phyloP scores from a whole-genome alignment of 2,888 invertebrate species.

The Chloroclysta siterata region DNA sequence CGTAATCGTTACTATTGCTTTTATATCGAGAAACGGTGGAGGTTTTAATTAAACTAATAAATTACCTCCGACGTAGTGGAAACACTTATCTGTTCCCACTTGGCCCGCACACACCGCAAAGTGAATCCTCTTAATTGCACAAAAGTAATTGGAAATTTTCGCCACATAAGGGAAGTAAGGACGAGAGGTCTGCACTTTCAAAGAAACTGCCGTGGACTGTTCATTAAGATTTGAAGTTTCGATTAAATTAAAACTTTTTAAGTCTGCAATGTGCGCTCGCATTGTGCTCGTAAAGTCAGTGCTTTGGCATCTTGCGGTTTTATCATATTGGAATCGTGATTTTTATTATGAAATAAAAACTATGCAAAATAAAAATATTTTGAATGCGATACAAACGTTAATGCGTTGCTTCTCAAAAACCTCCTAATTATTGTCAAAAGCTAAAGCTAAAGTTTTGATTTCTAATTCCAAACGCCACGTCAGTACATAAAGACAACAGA shows the following conservation, averaged over 20 bases:
- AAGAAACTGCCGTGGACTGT: slow-evolving; percentile 54
- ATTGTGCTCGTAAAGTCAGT: slow-evolving; percentile 39
- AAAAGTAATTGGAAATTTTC: slow-evolving; percentile 65
- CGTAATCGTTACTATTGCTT: background rate
- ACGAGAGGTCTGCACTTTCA: slow-evolving; percentile 40
- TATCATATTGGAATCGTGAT: slow-evolving; percentile 24
- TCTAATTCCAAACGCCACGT: slow-evolving; percentile 14
- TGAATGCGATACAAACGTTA: background rate
- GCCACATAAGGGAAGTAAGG: slow-evolving; percentile 48
- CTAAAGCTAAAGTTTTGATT: slow-evolving; percentile 11
- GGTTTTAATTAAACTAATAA: slow-evolving; percentile 64
- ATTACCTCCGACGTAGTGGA: slow-evolving; percentile 50
- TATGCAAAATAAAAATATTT: background rate
- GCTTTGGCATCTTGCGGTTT: slow-evolving; percentile 29
- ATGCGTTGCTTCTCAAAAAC: background rate
- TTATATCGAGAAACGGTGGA: slow-evolving; percentile 40
- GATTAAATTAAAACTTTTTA: slow-evolving; percentile 54
- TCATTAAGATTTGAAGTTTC: slow-evolving; percentile 58
- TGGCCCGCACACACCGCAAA: slow-evolving; percentile 48
- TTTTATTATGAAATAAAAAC: background rate
- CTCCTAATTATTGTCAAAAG: background rate
- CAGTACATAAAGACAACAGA: slow-evolving; percentile 24
- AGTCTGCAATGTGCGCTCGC: slow-evolving; percentile 40
- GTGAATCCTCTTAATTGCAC: slow-evolving; percentile 67
- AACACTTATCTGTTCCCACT: slow-evolving; percentile 57